These are phyloP conservation scores for Erethizon dorsatum DNA, from an alignment of 2,797 vertebrate species.

Conservation along the genomic window DNA sequence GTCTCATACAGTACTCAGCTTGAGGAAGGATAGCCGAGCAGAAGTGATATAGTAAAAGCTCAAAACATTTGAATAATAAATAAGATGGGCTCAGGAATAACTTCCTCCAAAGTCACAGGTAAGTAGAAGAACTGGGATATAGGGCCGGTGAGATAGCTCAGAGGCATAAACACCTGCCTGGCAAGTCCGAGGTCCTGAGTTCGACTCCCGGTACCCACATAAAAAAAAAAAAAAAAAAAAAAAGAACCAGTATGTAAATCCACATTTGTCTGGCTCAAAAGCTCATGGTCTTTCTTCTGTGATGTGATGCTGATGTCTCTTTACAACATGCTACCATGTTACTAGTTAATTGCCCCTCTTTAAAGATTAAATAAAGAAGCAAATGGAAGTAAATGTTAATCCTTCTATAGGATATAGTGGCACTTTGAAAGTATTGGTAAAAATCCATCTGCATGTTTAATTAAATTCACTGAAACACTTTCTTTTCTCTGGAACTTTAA, in stretches of 20 bases:
- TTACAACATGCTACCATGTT: not conserved
- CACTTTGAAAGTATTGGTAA: not conserved
- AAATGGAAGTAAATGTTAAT: not conserved
- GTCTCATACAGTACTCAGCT: not conserved
- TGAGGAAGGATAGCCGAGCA: not conserved
- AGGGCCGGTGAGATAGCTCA: too few species aligned
- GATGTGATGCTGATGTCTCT: not conserved
- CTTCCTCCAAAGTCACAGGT: not conserved
- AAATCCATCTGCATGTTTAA: not conserved
- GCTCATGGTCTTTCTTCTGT: not conserved
- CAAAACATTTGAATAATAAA: not conserved
- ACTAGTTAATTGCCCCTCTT: not conserved
- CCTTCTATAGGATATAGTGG: not conserved
- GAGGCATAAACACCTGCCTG: too few species aligned
- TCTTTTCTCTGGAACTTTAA: constrained; percentile 7
- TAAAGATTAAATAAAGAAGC: not conserved
- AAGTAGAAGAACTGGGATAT: not conserved
- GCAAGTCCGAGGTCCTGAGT: too few species aligned
- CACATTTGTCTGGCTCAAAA: not conserved
- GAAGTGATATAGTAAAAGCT: not conserved
- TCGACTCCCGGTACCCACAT: too few species aligned
- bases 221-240: too few species aligned
- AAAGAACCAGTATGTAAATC: too few species aligned
- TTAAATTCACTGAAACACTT: constrained; percentile 21
- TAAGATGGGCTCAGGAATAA: not conserved